These are phyloP conservation scores for Stichopus horrens DNA, from an alignment of 53 echinoderm and acorn worm species.

Conservation along the genomic window DNA sequence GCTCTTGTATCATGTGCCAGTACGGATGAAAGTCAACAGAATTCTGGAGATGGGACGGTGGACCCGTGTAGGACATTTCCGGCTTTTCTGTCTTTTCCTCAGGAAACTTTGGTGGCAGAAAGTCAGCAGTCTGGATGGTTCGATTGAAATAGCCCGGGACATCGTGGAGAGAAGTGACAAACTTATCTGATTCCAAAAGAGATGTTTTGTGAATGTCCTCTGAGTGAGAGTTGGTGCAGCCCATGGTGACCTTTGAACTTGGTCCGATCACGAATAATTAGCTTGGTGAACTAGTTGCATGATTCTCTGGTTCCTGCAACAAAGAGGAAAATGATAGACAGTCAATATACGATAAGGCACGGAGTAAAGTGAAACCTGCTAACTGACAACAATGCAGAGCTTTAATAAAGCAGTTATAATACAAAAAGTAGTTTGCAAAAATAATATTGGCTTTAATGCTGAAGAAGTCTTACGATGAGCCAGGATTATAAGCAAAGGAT, in stretches of 20 bases:
- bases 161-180: slow-evolving; percentile 69
- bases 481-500: too few species aligned
- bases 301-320: background rate
- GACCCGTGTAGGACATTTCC: slow-evolving; percentile 95
- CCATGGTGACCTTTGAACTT: slow-evolving; percentile 65
- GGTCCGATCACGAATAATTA: background rate
- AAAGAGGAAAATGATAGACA: too few species aligned
- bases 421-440: too few species aligned
- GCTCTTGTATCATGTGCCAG: slow-evolving; percentile 67
- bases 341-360: too few species aligned
- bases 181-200: slow-evolving; percentile 61
- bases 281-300: background rate
- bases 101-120: slow-evolving; percentile 63
- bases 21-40: slow-evolving; percentile 94
- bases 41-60: slow-evolving; percentile 89
- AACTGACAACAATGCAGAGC: too few species aligned
- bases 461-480: too few species aligned
- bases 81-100: slow-evolving; percentile 45
- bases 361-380: too few species aligned
- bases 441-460: too few species aligned
- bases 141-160: slow-evolving; percentile 80
- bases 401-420: too few species aligned
- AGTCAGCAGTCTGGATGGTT: slow-evolving; percentile 83
- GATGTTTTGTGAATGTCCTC: slow-evolving; percentile 87
- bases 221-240: slow-evolving; percentile 80